These are phyloP conservation scores for Mythimna albipuncta DNA, from an alignment of 2,888 invertebrate species.

Conservation along the genomic window DNA sequence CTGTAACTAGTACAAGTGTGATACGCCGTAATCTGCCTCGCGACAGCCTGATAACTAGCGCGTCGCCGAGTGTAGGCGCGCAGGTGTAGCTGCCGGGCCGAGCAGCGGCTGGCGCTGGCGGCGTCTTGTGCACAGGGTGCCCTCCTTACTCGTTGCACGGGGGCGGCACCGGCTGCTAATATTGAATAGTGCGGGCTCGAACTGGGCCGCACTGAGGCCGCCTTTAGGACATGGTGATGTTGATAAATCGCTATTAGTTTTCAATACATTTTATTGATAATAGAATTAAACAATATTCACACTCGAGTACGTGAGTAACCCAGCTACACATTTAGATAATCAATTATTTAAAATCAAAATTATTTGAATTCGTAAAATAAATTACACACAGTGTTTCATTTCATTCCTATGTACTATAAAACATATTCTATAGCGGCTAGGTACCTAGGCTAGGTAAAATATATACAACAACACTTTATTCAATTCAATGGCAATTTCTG, in stretches of 20 bases:
- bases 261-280: constrained; percentile 79
- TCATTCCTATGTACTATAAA: constrained; percentile 70
- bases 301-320: constrained; percentile 78
- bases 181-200: too few species aligned
- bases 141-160: not conserved
- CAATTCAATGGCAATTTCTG: constrained; percentile 81
- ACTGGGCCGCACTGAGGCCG: not conserved
- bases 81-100: not conserved
- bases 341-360: constrained; percentile 82
- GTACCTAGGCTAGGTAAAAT: constrained; percentile 70
- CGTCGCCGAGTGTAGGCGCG: not conserved
- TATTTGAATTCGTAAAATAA: constrained; percentile 76
- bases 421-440: constrained; percentile 67
- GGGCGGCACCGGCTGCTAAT: not conserved
- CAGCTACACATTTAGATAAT: constrained; percentile 86
- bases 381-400: constrained; percentile 74
- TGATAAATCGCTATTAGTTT: constrained; percentile 52
- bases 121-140: not conserved
- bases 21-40: constrained; percentile 40
- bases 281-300: constrained; percentile 86
- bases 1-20: not conserved
- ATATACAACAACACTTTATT: constrained; percentile 72
- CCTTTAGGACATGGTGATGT: constrained; percentile 14
- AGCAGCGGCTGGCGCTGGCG: not conserved
- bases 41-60: constrained; percentile 34